Conservation (phyloP, 2,888 invertebrate genomes). For the Sinohyriopsis cumingii region DNA sequence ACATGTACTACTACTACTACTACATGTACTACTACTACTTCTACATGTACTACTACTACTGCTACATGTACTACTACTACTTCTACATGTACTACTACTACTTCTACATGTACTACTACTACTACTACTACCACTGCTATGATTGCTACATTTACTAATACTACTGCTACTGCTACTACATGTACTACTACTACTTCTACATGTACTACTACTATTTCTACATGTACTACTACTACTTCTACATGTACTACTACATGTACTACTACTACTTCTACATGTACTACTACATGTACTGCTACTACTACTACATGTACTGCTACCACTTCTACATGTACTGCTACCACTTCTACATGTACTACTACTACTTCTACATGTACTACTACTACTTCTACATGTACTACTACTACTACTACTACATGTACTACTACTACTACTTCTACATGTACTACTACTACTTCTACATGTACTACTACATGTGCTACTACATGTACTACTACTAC, state of each 20-base stretch:
- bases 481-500: conserved; percentile 7
- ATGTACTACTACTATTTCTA: conserved; percentile 6
- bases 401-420: conserved; percentile 3
- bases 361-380: conserved; percentile 3
- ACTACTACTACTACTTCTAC: conserved; percentile 3
- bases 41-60: conserved; percentile 18
- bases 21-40: conserved; percentile 5
- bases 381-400: conserved; percentile 5
- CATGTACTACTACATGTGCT: background rate
- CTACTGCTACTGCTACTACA: conserved; percentile 6
- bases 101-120: conserved; percentile 13
- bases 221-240: conserved; percentile 4
- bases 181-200: conserved; percentile 5
- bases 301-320: conserved; percentile 6
- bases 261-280: conserved; percentile 2
- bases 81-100: conserved; percentile 11
- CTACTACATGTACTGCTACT: background rate
- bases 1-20: conserved; percentile 6
- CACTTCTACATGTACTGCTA: too few relatives aligned
- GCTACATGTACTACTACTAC: conserved; percentile 6
- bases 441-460: conserved; percentile 2
- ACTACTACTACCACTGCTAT: conserved; percentile 6
- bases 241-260: conserved; percentile 2
- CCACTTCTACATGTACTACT: conserved; percentile 5
- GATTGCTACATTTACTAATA: background rate